Evolutionary conservation across 2,888 invertebrate species (phyloP).

Genomic region (Polydrusus tereticollis): DNA sequence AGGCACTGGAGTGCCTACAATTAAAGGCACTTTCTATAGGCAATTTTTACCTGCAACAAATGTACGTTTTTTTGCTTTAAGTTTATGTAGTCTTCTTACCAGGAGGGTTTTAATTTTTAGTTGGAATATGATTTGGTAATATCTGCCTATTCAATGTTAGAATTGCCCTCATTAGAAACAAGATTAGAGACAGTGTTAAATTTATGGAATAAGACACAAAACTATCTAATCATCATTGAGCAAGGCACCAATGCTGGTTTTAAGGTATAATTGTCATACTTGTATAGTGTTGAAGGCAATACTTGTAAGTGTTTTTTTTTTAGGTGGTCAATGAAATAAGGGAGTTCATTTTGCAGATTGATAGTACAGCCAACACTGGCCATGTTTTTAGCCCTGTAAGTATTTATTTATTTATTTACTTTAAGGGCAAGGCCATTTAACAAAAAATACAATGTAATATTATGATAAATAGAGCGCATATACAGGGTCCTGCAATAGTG

Average conservation of each 20-base stretch:
- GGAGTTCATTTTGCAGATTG: constrained; percentile 79
- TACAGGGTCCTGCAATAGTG: no score
- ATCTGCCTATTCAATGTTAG: constrained; percentile 85
- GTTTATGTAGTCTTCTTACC: background rate
- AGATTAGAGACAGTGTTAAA: constrained; percentile 80
- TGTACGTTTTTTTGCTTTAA: constrained; percentile 62
- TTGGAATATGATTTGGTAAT: constrained; percentile 84
- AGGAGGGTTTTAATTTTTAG: constrained; percentile 66
- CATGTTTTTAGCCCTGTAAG: constrained; percentile 84
- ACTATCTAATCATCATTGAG: constrained; percentile 87
- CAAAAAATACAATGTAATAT: no score
- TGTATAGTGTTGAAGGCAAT: background rate
- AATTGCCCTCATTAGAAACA: constrained; percentile 76
- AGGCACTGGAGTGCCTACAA: constrained; percentile 71
- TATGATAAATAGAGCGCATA: no score
- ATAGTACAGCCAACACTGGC: constrained; percentile 64
- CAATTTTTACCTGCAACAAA: constrained; percentile 83
- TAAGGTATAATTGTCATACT: constrained; percentile 66
- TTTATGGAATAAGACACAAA: constrained; percentile 88
- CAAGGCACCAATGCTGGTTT: constrained; percentile 87
- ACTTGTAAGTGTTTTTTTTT: constrained; percentile 15
- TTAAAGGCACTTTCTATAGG: constrained; percentile 78
- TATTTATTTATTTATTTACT: constrained; percentile 48
- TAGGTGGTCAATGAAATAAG: constrained; percentile 84
- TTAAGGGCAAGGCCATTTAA: background rate